phyloP scores from a whole-genome alignment of 2,888 invertebrate genomes.

The Agrochola circellaris region DNA sequence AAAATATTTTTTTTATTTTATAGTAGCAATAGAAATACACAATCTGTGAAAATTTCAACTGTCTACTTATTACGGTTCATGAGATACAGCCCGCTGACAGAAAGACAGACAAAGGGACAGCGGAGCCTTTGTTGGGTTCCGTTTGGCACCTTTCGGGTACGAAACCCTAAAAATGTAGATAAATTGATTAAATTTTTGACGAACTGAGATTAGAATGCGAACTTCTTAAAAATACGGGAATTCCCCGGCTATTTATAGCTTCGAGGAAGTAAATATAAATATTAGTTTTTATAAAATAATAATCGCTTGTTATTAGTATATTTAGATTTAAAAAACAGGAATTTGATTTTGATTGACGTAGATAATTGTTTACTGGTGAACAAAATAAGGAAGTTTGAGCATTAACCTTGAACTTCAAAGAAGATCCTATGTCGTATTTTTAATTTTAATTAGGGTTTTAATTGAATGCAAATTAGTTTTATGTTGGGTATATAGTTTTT shows the following conservation, averaged over 20 bases:
- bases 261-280: neutral
- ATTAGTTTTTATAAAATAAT: neutral
- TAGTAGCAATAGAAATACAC: no score
- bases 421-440: neutral
- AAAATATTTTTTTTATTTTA: no score
- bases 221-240: no score
- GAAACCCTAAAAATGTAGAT: no score
- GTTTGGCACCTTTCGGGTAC: no score
- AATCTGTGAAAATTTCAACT: no score
- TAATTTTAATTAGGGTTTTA: neutral
- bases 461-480: neutral
- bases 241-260: neutral
- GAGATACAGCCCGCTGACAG: no score
- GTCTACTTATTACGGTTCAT: no score
- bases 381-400: slow-evolving; percentile 12
- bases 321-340: slow-evolving; percentile 14
- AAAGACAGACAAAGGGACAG: no score
- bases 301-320: neutral
- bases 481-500: neutral
- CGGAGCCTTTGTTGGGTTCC: no score
- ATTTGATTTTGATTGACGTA: slow-evolving; percentile 7
- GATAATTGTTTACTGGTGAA: neutral
- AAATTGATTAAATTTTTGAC: no score
- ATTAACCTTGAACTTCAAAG: neutral
- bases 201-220: no score